These are phyloP conservation scores for Parambassis ranga DNA, from an alignment of 2,797 vertebrate species.

Conservation along the genomic window DNA sequence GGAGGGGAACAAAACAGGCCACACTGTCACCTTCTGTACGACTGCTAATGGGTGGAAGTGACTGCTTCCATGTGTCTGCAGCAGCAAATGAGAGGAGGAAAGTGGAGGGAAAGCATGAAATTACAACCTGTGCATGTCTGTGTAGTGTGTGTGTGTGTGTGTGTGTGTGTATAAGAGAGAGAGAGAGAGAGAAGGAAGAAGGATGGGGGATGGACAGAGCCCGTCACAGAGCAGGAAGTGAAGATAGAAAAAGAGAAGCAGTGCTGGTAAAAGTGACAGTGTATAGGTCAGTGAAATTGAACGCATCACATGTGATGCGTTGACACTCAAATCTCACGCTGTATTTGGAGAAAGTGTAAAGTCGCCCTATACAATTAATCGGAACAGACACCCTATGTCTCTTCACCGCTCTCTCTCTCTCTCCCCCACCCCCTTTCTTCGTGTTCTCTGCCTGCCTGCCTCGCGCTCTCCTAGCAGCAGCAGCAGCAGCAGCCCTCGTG, in stretches of 20 bases:
- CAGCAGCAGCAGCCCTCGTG: conserved; percentile 60
- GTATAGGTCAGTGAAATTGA: conserved; percentile 40
- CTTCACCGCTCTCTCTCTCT: conserved; percentile 40
- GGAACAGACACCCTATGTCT: conserved; percentile 57
- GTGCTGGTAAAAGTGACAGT: conserved; percentile 58
- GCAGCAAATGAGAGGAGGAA: conserved; percentile 67
- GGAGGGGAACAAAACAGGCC: conserved; percentile 49
- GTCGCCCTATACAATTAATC: conserved; percentile 63
- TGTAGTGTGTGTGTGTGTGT: conserved; percentile 40
- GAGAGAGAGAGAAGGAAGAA: conserved; percentile 54
- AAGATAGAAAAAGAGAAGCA: conserved; percentile 69
- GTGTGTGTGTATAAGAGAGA: conserved; percentile 25
- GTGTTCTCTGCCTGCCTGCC: conserved; percentile 69
- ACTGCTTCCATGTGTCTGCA: conserved; percentile 64
- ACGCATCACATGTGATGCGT: conserved; percentile 30
- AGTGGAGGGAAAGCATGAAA: conserved; percentile 77
- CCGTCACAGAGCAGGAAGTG: conserved; percentile 81
- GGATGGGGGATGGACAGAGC: conserved; percentile 78
- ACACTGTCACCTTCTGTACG: conserved; percentile 50
- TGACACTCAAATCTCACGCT: conserved; percentile 38
- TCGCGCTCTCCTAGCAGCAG: conserved; percentile 76
- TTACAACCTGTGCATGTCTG: conserved; percentile 68
- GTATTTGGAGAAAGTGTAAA: conserved; percentile 55
- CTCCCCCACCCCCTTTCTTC: conserved; percentile 76
- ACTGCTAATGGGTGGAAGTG: conserved; percentile 57